Evolutionary conservation across 2,113 vertebrate genomes (phyloP), one percentile per base, ranked within the genome.

Genomic region (Chascanopsetta lugubris): DNA sequence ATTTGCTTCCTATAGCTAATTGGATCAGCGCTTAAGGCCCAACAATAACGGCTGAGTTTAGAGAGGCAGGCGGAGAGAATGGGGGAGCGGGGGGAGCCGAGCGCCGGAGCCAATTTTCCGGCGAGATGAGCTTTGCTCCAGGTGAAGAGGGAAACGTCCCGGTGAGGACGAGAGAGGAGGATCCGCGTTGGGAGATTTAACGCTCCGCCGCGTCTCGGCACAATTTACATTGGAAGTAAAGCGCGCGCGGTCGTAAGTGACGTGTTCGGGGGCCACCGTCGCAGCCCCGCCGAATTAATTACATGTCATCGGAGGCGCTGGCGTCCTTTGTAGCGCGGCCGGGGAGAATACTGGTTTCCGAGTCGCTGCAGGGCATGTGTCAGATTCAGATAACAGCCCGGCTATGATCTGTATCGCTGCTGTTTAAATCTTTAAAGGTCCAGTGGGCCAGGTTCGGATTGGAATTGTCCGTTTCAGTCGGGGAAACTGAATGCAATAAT

Each of bases 1-100:
- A 77, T 90, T 92, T 90, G 11, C 76, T 92, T 91, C 76, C 85
- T 75, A 83, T 72, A 71, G 79, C 60, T 93, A 91, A 89, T 88
- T 94, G 85, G 79, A 86, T 91, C 91, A 91, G 85, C 73, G 61
- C 68, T 89, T 62, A 61, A 80, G 89, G 91, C 85, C 70, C 61
- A 79, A 86, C 40, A 86, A 63, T 83, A 90, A 77, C 50, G 62
- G 78, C 36, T 65, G 83, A 84, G 68, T 89, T 83, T 67, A 84
- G 74, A 84, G 85, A 85, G 75, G 75, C 80, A 78, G 72, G 72
- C 61, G 30, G 72, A 70, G 71, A 72, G 79, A 77, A 79, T 48
- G 77, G 70, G 61, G 81, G 64, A 78, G 74, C 61, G 79, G 27
- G 51, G 64, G 76, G 65, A 46, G 79, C 59, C 68, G 77, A 83